Base-by-base conservation (phyloP, 2,888 invertebrate genomes). In the Serripes groenlandicus region DNA sequence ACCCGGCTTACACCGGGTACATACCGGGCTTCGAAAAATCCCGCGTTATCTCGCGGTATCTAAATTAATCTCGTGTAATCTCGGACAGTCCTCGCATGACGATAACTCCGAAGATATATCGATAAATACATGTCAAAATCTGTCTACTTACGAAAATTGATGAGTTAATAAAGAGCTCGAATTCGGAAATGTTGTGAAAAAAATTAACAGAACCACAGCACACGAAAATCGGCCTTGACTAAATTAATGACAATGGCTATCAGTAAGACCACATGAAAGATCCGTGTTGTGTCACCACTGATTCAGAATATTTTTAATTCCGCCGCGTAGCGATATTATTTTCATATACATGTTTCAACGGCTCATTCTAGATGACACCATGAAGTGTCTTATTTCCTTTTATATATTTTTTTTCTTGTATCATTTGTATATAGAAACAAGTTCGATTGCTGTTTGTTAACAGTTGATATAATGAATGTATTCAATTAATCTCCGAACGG, bases 141-240 rank as follows among this genome's bases (percentile, higher is more conserved):
- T 78, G 78, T 84, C 84, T 80, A 75, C 78, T 81, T 84, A 81
- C 75, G 66, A 68, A 78, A 84, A 84, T 84, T 80, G 78, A 84
- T 84, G 84, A 69, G 72, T 54, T 68, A 80, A 78, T 78, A 84
- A n/a, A 84, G 68, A 70, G 66, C 64, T 71, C 75, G 26, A 35
- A 35, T 73, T 64, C 56, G 66, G 56, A 66, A 30, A 9, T 26
- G 3, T 34, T 56, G 32, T 30, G n/a, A 9, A 11, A n/a, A 23
- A 56, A 56, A 26, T 18, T 42, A 11, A 18, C 42, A 11, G 18
- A 42, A 42, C 9, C 42, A 42, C 9, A 18, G 42, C 42, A 18
- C 11, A 11, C 11, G 11, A 42, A 18, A 11, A 42, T 42, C 42
- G 11, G 18, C 42, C 18, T 42, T 42, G 9, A 42, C 42, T 42